Percentiles rank a stretch among this genome's conserved stretches.
Evolutionary conservation across 1,140 invertebrate genomes (phyloP).

Genomic region (Drosophila truncata): DNA sequence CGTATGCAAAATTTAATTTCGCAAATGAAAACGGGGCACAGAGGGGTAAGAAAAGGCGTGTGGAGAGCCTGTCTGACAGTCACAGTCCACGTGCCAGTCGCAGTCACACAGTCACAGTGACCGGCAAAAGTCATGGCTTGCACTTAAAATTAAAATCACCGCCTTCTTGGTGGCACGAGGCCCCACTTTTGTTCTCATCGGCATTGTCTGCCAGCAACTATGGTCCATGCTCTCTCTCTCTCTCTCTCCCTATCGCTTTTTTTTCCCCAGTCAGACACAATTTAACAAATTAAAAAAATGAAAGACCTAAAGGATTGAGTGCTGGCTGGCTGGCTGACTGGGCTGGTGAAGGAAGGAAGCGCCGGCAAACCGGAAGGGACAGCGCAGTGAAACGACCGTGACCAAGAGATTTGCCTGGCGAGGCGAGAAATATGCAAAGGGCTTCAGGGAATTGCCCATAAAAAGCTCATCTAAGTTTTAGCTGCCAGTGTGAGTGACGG

Average conservation of each 20-base stretch:
- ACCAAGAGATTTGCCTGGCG: conserved; percentile 51
- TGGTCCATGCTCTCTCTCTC: conserved; percentile 2
- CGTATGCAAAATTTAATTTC: conserved; percentile 79
- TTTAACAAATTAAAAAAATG: conserved; percentile 79
- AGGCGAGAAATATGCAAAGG: conserved; percentile 59
- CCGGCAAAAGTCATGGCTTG: conserved; percentile 56
- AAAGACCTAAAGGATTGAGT: conserved; percentile 44
- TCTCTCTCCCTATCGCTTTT: not conserved
- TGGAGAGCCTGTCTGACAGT: conserved; percentile 14
- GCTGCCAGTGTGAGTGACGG: conserved; percentile 2
- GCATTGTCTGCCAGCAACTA: conserved; percentile 42
- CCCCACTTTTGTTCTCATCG: conserved; percentile 16
- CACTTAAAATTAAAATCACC: conserved; percentile 67
- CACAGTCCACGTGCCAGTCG: conserved; percentile 31
- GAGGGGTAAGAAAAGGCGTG: conserved; percentile 18
- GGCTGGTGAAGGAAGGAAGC: conserved; percentile 18
- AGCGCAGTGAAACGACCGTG: conserved; percentile 48
- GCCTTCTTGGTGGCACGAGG: conserved; percentile 4
- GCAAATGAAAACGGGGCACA: conserved; percentile 62
- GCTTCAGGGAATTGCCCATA: conserved; percentile 38
- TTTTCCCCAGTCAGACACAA: conserved; percentile 56
- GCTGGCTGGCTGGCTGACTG: conserved; percentile 1
- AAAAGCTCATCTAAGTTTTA: conserved; percentile 48
- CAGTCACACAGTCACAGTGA: conserved; percentile 41
- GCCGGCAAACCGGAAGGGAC: conserved; percentile 61